Evolutionary conservation across 2,113 vertebrate species (phyloP).

Genomic region (Thryonomys swinderianus): DNA sequence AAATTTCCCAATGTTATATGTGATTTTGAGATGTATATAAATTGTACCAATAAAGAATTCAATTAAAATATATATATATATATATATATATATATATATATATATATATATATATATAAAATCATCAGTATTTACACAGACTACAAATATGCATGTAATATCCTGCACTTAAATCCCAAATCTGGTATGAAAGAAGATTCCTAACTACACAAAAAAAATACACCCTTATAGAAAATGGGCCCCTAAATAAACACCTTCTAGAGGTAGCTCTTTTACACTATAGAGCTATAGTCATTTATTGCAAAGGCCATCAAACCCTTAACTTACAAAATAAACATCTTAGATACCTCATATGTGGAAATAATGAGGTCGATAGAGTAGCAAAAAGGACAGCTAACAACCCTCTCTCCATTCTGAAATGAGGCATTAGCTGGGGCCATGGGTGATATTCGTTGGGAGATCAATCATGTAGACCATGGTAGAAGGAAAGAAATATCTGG

Average conservation of each 20-base stretch:
- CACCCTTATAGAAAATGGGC: not conserved
- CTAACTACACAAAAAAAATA: not conserved
- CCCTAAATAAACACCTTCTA: not conserved
- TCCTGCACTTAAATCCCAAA: not conserved
- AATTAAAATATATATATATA: no score
- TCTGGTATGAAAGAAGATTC: not conserved
- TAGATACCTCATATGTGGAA: not conserved
- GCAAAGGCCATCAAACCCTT: not conserved
- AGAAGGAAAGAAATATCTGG: no score
- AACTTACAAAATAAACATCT: not conserved
- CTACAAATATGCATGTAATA: not conserved
- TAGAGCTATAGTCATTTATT: not conserved
- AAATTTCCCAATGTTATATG: no score
- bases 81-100: no score
- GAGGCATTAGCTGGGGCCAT: no score
- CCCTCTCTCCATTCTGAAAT: not conserved
- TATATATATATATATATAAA: no score
- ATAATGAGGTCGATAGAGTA: not conserved
- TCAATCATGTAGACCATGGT: no score
- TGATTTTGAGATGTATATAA: no score
- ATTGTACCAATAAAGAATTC: no score
- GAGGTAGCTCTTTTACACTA: not conserved
- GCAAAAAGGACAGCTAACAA: not conserved
- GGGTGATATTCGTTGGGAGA: no score
- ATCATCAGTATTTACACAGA: not conserved